These are phyloP conservation scores for Rhodophaea formosa DNA, from an alignment of 2,888 invertebrate species.

Conservation along the genomic window DNA sequence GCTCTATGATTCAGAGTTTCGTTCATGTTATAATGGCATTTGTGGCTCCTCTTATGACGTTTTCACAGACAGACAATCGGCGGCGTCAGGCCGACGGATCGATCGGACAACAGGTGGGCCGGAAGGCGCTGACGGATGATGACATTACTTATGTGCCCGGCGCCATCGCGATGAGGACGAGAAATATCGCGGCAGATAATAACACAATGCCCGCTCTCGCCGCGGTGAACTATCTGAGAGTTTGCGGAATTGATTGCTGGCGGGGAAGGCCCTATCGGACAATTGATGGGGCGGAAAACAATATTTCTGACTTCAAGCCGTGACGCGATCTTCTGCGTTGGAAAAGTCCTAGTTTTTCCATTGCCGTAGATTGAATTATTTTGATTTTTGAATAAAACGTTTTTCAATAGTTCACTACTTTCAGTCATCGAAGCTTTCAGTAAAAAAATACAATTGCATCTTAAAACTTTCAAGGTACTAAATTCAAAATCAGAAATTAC, in stretches of 20 bases:
- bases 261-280: neutral
- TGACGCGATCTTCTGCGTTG: too few relatives aligned
- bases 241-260: neutral
- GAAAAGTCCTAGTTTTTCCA: too few relatives aligned
- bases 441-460: too few relatives aligned
- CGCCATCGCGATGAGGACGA: neutral
- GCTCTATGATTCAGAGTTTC: too few relatives aligned
- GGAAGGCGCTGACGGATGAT: constrained; percentile 1
- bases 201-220: neutral
- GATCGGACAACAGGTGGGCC: constrained; percentile 9
- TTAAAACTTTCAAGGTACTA: too few relatives aligned
- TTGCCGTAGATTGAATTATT: too few relatives aligned
- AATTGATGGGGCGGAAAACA: neutral
- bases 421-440: too few relatives aligned
- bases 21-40: too few relatives aligned
- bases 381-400: too few relatives aligned
- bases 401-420: too few relatives aligned
- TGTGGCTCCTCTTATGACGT: neutral
- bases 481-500: too few relatives aligned
- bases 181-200: neutral
- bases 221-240: neutral
- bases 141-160: constrained; percentile 2
- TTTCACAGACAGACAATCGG: neutral
- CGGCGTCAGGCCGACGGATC: neutral
- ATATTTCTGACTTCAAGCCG: too few relatives aligned